phyloP scores from a whole-genome alignment of 2,113 vertebrate genomes.

The Saccopteryx leptura region DNA sequence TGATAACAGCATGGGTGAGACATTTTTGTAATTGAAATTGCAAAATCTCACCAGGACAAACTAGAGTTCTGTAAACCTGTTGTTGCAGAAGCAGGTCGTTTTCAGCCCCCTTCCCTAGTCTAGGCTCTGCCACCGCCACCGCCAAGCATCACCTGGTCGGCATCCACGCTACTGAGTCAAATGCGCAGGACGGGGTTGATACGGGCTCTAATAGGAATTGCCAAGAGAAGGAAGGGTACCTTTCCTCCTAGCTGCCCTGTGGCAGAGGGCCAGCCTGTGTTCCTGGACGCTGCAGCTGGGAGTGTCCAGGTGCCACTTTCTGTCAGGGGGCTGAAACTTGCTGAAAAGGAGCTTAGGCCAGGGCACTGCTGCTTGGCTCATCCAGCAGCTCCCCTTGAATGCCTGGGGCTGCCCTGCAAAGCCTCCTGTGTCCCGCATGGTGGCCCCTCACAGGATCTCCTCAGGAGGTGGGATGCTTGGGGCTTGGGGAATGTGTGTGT shows the following conservation, averaged over 20 bases:
- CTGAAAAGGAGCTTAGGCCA: background rate
- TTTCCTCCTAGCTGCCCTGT: background rate
- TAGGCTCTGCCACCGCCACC: background rate
- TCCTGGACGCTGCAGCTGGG: background rate
- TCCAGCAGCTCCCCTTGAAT: background rate
- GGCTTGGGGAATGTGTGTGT: background rate
- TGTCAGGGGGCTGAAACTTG: background rate
- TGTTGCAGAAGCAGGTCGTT: rapidly evolving
- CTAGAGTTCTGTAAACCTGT: constrained; percentile 54
- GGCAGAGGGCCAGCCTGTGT: background rate
- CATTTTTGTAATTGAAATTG: constrained; percentile 81
- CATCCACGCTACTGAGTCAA: rapidly evolving
- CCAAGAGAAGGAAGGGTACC: too few relatives aligned
- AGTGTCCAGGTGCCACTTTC: background rate
- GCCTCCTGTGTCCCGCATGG: background rate
- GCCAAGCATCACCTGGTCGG: background rate
- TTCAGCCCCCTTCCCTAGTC: background rate
- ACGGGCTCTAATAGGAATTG: background rate
- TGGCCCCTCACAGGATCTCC: background rate
- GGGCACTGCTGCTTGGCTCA: too few relatives aligned
- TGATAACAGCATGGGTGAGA: constrained; percentile 82
- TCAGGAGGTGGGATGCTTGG: background rate
- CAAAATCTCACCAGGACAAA: constrained; percentile 74
- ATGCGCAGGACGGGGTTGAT: background rate
- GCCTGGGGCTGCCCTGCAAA: background rate